phyloP scores from a whole-genome alignment of 2,797 vertebrate genomes.

The Halcyon badia region DNA sequence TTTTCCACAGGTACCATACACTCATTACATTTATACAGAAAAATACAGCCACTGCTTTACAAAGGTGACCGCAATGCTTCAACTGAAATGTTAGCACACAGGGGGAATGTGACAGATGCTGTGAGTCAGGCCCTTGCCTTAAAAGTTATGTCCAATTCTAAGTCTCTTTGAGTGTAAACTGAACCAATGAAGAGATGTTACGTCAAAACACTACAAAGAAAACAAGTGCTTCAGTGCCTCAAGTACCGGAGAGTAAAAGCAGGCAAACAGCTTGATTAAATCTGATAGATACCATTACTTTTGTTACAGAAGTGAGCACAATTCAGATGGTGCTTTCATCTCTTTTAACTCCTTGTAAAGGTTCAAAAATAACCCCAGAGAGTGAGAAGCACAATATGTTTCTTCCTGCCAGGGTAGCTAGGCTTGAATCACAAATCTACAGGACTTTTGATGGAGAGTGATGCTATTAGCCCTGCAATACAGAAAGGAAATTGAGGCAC shows the following conservation, averaged over 20 bases:
- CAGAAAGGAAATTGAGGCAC: background rate
- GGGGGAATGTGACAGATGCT: background rate
- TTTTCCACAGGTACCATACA: background rate
- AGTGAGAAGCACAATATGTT: background rate
- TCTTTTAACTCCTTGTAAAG: conserved; percentile 12
- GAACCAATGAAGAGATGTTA: background rate
- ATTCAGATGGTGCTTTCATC: conserved; percentile 42
- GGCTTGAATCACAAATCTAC: background rate
- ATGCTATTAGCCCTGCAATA: background rate
- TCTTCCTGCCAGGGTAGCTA: background rate
- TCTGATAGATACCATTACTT: conserved; percentile 35
- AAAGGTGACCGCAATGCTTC: background rate
- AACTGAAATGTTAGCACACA: background rate
- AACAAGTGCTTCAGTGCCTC: background rate
- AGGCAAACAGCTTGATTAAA: conserved; percentile 49
- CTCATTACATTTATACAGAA: background rate
- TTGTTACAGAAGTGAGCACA: conserved; percentile 10
- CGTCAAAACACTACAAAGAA: background rate
- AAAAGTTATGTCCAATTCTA: conserved; percentile 39
- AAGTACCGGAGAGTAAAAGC: conserved; percentile 34
- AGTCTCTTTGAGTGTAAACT: conserved; percentile 31
- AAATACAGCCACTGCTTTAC: background rate
- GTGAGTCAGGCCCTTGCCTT: conserved; percentile 27
- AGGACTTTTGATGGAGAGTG: background rate
- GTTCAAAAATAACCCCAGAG: conserved; percentile 33